A percentile compares a stretch with the other conserved stretches of the same genome.
phyloP scores from a whole-genome alignment of 2,888 invertebrate species.

The Junonia oenone region DNA sequence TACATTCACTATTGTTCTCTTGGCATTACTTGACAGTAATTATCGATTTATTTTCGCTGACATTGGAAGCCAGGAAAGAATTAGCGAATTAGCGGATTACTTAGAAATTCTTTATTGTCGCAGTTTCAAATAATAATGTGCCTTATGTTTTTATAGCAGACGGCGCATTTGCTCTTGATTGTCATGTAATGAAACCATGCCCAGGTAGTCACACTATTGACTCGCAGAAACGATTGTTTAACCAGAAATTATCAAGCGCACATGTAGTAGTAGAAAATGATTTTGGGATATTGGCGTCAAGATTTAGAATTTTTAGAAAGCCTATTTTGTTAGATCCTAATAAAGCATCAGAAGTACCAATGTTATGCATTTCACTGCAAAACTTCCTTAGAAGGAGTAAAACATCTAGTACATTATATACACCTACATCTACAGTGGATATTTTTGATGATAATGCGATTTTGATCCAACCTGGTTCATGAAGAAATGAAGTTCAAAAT shows the following conservation, averaged over 20 bases:
- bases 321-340: conserved; percentile 20
- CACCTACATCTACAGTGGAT: conserved; percentile 32
- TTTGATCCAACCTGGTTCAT: conserved; percentile 28
- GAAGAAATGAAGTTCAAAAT: conserved; percentile 9
- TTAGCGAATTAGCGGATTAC: too few relatives aligned
- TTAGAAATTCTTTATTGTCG: too few relatives aligned
- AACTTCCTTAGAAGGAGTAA: conserved; percentile 30
- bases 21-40: too few relatives aligned
- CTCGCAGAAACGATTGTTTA: background rate
- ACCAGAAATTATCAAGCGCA: too few relatives aligned
- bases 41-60: too few relatives aligned
- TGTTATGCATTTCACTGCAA: conserved; percentile 25
- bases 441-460: too few relatives aligned
- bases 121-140: too few relatives aligned
- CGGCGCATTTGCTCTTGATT: too few relatives aligned
- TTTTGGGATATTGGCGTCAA: conserved; percentile 18
- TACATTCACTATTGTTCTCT: too few relatives aligned
- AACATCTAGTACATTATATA: conserved; percentile 27
- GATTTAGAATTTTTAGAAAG: conserved; percentile 22
- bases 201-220: background rate
- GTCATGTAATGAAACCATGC: background rate
- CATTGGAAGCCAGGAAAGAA: too few relatives aligned
- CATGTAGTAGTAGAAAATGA: too few relatives aligned
- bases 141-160: too few relatives aligned
- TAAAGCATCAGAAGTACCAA: conserved; percentile 18